These are phyloP conservation scores for Luidia sarsii DNA, from an alignment of 53 echinoderm and acorn worm species.

Conservation along the genomic window DNA sequence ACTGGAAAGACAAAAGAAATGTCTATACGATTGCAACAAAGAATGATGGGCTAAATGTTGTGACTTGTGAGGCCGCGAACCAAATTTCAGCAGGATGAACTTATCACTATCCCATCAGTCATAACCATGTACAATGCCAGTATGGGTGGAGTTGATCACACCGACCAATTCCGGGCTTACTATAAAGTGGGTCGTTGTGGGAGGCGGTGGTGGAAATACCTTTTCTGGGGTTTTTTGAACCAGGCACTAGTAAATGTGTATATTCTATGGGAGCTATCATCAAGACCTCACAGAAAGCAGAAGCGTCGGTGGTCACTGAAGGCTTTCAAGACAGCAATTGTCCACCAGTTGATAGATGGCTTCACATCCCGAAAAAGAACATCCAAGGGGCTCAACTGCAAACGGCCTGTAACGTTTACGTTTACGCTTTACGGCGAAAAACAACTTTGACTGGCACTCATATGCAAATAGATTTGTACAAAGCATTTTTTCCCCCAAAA, in stretches of 20 bases:
- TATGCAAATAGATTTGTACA: no score
- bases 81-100: no score
- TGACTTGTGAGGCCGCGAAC: no score
- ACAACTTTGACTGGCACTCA: no score
- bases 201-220: slow-evolving; percentile 43
- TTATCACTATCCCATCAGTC: no score
- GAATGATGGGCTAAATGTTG: slow-evolving; percentile 19
- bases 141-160: slow-evolving; percentile 46
- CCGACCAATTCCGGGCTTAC: slow-evolving; percentile 34
- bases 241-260: slow-evolving; percentile 36
- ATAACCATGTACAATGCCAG: no score
- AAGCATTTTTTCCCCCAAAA: no score
- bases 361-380: background rate
- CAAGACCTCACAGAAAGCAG: slow-evolving; percentile 35
- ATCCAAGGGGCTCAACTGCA: background rate
- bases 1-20: slow-evolving; percentile 34
- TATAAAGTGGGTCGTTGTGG: slow-evolving; percentile 40
- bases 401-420: no score
- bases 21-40: slow-evolving; percentile 12
- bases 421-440: no score
- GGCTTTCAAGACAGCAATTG: slow-evolving; percentile 28
- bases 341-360: slow-evolving; percentile 48
- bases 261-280: slow-evolving; percentile 48
- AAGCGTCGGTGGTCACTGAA: slow-evolving; percentile 32
- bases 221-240: slow-evolving; percentile 57